Conservation (phyloP, 2,797 vertebrate species). For the Micrastur ruficollis region DNA sequence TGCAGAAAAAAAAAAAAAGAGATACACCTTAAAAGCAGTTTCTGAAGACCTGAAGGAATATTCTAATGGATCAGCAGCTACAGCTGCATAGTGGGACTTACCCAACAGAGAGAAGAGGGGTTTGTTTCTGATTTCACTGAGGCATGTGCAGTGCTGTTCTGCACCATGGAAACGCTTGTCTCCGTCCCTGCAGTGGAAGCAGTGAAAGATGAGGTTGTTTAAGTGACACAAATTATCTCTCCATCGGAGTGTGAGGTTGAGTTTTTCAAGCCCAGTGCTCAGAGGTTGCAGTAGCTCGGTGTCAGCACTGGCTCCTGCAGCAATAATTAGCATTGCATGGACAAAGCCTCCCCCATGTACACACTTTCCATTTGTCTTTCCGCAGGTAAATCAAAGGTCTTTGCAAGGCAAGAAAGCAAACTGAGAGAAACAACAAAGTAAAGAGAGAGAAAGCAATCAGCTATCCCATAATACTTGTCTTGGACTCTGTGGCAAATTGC, state of each 20-base stretch:
- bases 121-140: neutral
- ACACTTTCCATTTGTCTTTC: neutral
- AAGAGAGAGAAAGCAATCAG: neutral
- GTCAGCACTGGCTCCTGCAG: neutral
- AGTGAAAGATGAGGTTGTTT: neutral
- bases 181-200: neutral
- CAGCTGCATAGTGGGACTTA: slow-evolving; percentile 2
- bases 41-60: neutral
- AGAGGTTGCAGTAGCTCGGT: neutral
- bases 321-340: neutral
- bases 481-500: neutral
- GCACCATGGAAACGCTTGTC: slow-evolving; percentile 27
- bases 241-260: neutral
- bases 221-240: slow-evolving; percentile 8
- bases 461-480: neutral
- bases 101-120: neutral
- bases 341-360: neutral
- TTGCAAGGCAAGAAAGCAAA: neutral
- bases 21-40: neutral
- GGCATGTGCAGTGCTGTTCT: neutral
- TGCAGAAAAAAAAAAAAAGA: too few species aligned
- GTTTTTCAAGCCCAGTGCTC: neutral
- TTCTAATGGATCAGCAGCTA: slow-evolving; percentile 38
- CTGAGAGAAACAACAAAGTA: neutral
- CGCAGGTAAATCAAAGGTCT: neutral